Percentiles rank a stretch among this genome's conserved stretches.
Evolutionary conservation across 1,140 invertebrate genomes (phyloP).

Genomic region (Caenorhabditis brenneri): DNA sequence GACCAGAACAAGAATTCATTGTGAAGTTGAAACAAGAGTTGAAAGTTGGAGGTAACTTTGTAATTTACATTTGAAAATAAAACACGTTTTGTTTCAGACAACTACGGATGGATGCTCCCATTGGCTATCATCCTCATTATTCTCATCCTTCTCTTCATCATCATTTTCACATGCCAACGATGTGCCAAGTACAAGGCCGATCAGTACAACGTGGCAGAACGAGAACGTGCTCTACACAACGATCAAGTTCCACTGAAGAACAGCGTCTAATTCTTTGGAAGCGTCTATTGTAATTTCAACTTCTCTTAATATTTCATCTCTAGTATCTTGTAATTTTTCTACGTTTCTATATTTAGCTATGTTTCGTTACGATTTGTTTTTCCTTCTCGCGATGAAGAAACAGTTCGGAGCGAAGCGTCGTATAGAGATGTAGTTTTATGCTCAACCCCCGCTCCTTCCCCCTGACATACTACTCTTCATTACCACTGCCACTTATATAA

Average conservation of each 20-base stretch:
- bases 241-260: slow-evolving; percentile 13
- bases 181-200: slow-evolving; percentile 44
- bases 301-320: no score
- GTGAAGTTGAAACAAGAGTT: slow-evolving; percentile 42
- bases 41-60: slow-evolving; percentile 29
- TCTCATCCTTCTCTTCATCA: slow-evolving; percentile 48
- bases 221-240: slow-evolving; percentile 4
- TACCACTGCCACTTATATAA: background rate
- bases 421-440: background rate
- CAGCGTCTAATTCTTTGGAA: slow-evolving; percentile 16
- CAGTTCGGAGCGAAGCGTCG: no score
- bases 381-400: no score
- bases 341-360: no score
- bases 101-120: slow-evolving; percentile 47
- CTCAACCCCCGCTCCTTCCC: background rate
- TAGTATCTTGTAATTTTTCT: no score
- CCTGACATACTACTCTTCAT: background rate
- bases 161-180: slow-evolving; percentile 42
- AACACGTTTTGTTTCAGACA: slow-evolving; percentile 19
- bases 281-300: background rate
- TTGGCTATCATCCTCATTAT: slow-evolving; percentile 49
- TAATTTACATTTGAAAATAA: background rate
- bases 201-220: slow-evolving; percentile 50
- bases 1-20: background rate
- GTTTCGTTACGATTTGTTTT: no score